Conservation (phyloP, 2,113 vertebrate species). For the Okapia johnstoni region DNA sequence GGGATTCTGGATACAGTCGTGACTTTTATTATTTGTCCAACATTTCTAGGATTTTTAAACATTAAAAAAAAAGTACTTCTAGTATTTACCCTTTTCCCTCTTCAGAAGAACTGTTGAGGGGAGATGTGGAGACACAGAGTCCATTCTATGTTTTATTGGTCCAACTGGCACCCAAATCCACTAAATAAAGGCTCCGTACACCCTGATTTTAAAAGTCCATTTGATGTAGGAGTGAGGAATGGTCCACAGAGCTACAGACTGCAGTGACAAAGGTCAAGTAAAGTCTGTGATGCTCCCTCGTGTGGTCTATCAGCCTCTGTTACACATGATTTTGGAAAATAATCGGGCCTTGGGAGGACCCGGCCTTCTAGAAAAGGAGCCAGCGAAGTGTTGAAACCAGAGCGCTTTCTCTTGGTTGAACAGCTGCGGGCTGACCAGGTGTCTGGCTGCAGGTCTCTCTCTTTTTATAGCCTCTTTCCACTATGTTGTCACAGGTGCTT, state of each 20-base stretch:
- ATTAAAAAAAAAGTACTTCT: neutral
- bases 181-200: neutral
- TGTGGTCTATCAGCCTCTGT: neutral
- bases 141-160: neutral
- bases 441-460: neutral
- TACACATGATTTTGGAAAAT: neutral
- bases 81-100: neutral
- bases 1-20: neutral
- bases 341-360: neutral
- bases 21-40: neutral
- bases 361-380: neutral
- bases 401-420: neutral
- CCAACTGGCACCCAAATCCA: neutral
- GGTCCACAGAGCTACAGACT: neutral
- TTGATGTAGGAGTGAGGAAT: neutral
- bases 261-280: neutral
- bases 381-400: neutral
- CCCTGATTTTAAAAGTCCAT: neutral
- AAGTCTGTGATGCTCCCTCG: too few species aligned
- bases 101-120: neutral
- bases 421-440: slow-evolving; percentile 6
- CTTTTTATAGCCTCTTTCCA: neutral
- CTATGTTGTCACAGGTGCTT: slow-evolving; percentile 33
- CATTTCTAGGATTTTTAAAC: slow-evolving; percentile 17
- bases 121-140: neutral